phyloP scores from a whole-genome alignment of 2,888 invertebrate genomes.

The Adelphocoris suturalis region DNA sequence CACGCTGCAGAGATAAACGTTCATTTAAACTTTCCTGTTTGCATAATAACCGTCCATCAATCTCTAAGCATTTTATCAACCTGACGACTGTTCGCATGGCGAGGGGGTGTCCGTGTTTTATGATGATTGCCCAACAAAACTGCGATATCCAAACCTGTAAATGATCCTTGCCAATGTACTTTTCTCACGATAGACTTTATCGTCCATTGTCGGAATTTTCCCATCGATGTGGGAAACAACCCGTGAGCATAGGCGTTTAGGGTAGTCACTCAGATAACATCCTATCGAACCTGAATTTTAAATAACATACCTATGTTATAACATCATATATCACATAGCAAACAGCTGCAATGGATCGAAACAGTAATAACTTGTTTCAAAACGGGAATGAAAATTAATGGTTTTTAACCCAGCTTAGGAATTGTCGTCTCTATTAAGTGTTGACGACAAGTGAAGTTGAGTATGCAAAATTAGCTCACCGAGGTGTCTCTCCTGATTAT shows the following conservation, averaged over 20 bases:
- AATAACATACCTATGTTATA: neutral
- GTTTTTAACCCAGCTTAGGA: no score
- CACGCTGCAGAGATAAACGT: slow-evolving; percentile 46
- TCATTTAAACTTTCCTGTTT: slow-evolving; percentile 56
- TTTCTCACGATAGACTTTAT: slow-evolving; percentile 46
- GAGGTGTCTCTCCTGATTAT: no score
- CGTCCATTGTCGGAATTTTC: neutral
- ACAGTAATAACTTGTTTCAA: no score
- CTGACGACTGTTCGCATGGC: neutral
- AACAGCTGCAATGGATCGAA: no score
- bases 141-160: slow-evolving; percentile 11
- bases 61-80: slow-evolving; percentile 54
- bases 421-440: no score
- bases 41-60: slow-evolving; percentile 61
- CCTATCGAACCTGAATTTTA: neutral
- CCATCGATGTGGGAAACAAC: neutral
- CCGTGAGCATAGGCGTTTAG: slow-evolving; percentile 6
- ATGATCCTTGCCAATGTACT: slow-evolving; percentile 20
- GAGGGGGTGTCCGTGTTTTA: neutral
- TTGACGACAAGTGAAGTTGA: no score
- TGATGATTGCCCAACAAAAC: slow-evolving; percentile 52
- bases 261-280: neutral
- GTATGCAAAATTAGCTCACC: no score
- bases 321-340: no score
- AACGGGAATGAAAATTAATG: no score